Conservation (phyloP, 2,888 invertebrate species). For the Brenthis ino region DNA sequence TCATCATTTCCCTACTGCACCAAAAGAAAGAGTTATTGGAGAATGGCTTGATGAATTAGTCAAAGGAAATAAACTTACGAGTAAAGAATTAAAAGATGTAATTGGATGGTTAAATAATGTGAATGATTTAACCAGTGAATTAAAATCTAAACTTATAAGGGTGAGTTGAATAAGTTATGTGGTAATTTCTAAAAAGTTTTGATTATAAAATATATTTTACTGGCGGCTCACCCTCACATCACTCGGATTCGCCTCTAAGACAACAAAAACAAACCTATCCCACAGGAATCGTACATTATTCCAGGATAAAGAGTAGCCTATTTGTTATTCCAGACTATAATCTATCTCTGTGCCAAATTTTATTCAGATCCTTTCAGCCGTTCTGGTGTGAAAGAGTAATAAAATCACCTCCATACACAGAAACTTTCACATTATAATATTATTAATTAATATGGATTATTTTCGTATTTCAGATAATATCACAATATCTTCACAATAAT, state of each 20-base stretch:
- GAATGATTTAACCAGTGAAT: slow-evolving; percentile 63
- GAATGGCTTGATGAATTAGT: slow-evolving; percentile 71
- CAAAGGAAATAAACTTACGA: slow-evolving; percentile 53
- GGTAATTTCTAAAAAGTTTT: not conserved
- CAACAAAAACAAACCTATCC: too few species aligned
- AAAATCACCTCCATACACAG: too few species aligned
- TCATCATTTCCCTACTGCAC: slow-evolving; percentile 70
- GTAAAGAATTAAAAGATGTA: slow-evolving; percentile 58
- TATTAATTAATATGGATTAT: not conserved
- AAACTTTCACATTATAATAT: too few species aligned
- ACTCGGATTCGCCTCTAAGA: too few species aligned
- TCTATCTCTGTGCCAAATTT: not conserved
- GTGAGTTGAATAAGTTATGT: slow-evolving; percentile 47
- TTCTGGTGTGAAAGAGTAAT: too few species aligned
- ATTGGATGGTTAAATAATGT: slow-evolving; percentile 58
- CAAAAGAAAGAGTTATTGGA: slow-evolving; percentile 76
- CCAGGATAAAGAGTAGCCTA: too few species aligned
- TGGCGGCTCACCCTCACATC: too few species aligned
- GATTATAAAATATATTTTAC: not conserved
- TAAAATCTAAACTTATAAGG: slow-evolving; percentile 67
- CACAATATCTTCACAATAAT: slow-evolving; percentile 61
- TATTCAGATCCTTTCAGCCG: too few species aligned
- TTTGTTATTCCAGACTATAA: too few species aligned
- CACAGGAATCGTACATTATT: too few species aligned
- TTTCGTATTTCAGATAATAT: slow-evolving; percentile 61